Evolutionary conservation across 92 coral and sea anemone genomes (phyloP).

Genomic region (Ricordea florida): DNA sequence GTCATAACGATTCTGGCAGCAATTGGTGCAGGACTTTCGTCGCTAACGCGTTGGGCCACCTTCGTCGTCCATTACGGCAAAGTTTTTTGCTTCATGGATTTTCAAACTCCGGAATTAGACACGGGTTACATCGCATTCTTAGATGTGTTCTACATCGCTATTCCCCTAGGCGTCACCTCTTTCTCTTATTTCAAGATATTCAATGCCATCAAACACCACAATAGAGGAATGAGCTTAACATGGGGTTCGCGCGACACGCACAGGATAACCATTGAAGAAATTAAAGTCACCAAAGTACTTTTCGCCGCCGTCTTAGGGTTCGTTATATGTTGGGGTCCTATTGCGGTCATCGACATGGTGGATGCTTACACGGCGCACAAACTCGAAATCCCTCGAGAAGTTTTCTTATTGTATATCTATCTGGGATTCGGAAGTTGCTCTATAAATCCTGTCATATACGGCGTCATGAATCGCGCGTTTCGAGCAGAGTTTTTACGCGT

Average conservation of each 20-base stretch:
- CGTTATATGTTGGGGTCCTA: constrained; percentile 76
- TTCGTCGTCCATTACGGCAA: constrained; percentile 74
- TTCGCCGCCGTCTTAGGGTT: constrained; percentile 78
- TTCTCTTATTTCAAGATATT: constrained; percentile 72
- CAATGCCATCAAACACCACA: constrained; percentile 61
- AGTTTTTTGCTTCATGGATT: constrained; percentile 69
- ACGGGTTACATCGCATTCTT: constrained; percentile 73
- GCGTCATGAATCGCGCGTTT: constrained; percentile 77
- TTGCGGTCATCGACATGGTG: constrained; percentile 70
- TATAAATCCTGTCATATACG: constrained; percentile 80
- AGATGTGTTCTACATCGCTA: constrained; percentile 53
- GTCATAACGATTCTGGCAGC: constrained; percentile 57
- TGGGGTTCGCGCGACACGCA: not conserved
- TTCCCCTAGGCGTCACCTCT: constrained; percentile 55
- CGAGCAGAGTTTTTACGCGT: constrained; percentile 58
- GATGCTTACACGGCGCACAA: constrained; percentile 47
- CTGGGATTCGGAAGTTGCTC: constrained; percentile 81
- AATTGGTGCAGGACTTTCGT: constrained; percentile 71
- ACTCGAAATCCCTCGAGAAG: constrained; percentile 54
- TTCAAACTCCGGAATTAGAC: constrained; percentile 33
- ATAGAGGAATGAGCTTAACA: constrained; percentile 26
- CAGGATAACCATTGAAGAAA: constrained; percentile 67
- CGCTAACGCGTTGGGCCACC: constrained; percentile 59
- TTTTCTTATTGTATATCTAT: constrained; percentile 59
- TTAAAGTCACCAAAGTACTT: constrained; percentile 65